Base-by-base conservation (phyloP, 2,888 invertebrate genomes). In the Autographa gamma region DNA sequence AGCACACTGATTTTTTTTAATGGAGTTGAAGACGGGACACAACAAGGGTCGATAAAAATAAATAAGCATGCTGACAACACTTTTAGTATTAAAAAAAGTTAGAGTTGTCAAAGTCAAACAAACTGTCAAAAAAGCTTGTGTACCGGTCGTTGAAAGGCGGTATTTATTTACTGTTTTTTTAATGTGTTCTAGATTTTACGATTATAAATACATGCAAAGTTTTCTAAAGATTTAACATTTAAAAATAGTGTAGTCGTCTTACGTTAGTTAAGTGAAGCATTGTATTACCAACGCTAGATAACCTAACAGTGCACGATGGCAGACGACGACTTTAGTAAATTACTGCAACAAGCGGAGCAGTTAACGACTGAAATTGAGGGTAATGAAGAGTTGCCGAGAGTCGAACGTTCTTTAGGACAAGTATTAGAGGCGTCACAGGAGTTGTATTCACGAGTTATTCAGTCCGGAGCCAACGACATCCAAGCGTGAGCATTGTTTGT, bases 331-430 rank as follows among this genome's bases (percentile, higher is more conserved):
- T 98, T 99, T 87, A 97, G 97, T 82, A 98, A 98, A 88, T 96
- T 99, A 83, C 96, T 99, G 69, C 98, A 98, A 90, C 98, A 98
- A 94, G 99, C 99, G 13, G 98, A 99, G 89, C 98, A 98, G 90
- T 96, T 99, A 74, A 98, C 98, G 0, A 98, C 98, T 76, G 98
- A 98, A 90, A 98, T 98, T 18, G 98, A 98, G 92, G 97, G 97
- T 77, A 97, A 97, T 85, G 97, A 97, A 80, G 98, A 99, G 85
- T 90, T 98, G 70, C 98, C 98, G 11, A 97, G 97, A 89, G 98
- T 99, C 4, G 98, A 99, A 86, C 96, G 99, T 74, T 99, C 98
- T 76, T 95, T 99, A 66, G 97, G 98, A 16, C 99, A 99, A 95
- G 98, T 99, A 60, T 94, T 98, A 61, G 98, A 99, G 89, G 98